phyloP scores from a whole-genome alignment of 2,797 vertebrate species.

The Anas flavirostris region DNA sequence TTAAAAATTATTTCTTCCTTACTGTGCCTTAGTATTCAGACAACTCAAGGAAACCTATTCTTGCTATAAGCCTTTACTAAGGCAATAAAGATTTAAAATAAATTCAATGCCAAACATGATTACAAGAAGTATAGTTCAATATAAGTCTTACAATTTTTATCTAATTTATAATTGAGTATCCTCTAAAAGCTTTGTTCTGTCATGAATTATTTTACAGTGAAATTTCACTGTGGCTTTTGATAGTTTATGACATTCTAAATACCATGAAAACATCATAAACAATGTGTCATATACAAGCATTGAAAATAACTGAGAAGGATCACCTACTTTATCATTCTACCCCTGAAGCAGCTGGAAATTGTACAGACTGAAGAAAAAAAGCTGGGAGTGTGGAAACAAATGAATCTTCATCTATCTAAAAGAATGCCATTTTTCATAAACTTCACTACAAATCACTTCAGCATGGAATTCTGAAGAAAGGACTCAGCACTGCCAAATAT shows the following conservation, averaged over 20 bases:
- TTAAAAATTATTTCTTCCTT: conserved; percentile 50
- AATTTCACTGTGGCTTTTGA: conserved; percentile 28
- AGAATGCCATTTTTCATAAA: conserved; percentile 33
- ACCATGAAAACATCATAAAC: conserved; percentile 55
- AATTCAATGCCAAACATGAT: conserved; percentile 27
- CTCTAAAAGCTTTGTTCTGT: conserved; percentile 49
- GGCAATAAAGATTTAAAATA: conserved; percentile 51
- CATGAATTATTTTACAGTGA: conserved; percentile 29
- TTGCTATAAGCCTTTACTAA: conserved; percentile 6
- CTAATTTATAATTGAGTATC: conserved; percentile 54
- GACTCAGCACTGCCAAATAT: background rate
- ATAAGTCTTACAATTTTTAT: conserved; percentile 14
- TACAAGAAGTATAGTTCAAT: conserved; percentile 36
- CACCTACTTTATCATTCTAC: background rate
- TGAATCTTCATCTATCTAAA: conserved; percentile 24
- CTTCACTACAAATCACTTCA: conserved; percentile 43
- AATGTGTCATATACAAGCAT: background rate
- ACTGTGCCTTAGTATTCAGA: conserved; percentile 7
- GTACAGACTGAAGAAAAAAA: conserved; percentile 18
- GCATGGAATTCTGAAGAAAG: conserved; percentile 16
- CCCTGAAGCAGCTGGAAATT: conserved; percentile 52
- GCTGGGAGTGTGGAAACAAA: background rate
- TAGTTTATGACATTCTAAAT: conserved; percentile 61
- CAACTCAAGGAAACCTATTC: conserved; percentile 56
- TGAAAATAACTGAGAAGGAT: conserved; percentile 62